Evolutionary conservation across 1,140 invertebrate genomes (phyloP), one percentile per base, ranked within the genome.

Genomic region (Aphaenogaster floridana): DNA sequence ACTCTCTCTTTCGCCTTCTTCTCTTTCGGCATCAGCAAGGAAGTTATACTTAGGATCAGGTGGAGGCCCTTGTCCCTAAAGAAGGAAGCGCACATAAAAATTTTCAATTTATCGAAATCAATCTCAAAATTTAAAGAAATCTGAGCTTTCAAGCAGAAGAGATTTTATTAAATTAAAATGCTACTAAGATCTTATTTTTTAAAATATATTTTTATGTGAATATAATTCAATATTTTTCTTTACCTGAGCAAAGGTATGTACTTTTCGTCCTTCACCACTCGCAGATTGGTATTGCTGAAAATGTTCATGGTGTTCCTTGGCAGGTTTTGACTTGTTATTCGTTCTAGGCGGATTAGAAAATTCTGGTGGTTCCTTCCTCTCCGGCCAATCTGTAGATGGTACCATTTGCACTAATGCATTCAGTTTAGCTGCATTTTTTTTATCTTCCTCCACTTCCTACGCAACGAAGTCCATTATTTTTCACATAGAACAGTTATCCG

Each of bases 21-120:
- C 95, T 52, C 95, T 91, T 84, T 96, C 95, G 7, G 92, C 92
- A 92, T 96, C 96, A 15, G 95, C 95, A 59, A 96, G 90, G 66
- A 96, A 96, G 80, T 95, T 96, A 68, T 95, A 96, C 63, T 94
- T 94, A 71, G 96, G 95, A 93, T 96, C 96, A 74, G 95, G 96
- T 71, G 96, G 96, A 42, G 96, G 95, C 21, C 95, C 95, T 84
- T 95, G 93, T 28, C 94, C 94, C 93, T 95, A 54, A 68, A n/a
- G 11, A 21, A 84, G 4, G 21, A 54, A 80, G 36, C 15, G 80
- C 21, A 3, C 17, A 57, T 13, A 3, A 11, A 36, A 48, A 61
- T 13, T 39, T 7, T 63, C 50, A n/a, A 77, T 81, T 57, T 71
- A 48, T 59, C 45, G 11, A 59, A 69, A 9, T 48, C 61, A n/a